phyloP scores from a whole-genome alignment of 2,888 invertebrate genomes.

The Hololepta plana region DNA sequence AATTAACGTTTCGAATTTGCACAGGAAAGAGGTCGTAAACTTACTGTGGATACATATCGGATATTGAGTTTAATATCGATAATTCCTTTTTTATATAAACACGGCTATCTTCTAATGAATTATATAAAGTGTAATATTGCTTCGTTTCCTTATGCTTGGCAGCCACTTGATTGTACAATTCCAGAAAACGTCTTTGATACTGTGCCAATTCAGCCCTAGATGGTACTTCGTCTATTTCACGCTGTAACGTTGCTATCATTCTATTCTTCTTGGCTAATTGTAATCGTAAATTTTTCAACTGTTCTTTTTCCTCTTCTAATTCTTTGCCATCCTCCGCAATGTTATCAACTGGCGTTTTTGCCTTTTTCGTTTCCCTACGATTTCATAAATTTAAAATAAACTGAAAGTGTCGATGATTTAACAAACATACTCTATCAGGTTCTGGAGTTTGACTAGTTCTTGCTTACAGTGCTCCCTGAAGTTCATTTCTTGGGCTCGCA shows the following conservation, averaged over 20 bases:
- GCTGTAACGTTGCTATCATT: slow-evolving; percentile 59
- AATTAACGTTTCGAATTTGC: no score
- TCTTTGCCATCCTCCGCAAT: slow-evolving; percentile 29
- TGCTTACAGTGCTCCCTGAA: slow-evolving; percentile 58
- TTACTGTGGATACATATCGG: slow-evolving; percentile 74
- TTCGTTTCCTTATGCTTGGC: slow-evolving; percentile 94
- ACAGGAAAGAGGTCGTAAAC: slow-evolving; percentile 22
- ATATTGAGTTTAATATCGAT: slow-evolving; percentile 69
- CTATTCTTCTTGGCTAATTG: slow-evolving; percentile 65
- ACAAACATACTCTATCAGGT: slow-evolving; percentile 24
- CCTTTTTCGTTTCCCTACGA: slow-evolving; percentile 28
- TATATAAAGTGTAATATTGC: slow-evolving; percentile 91
- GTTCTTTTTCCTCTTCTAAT: slow-evolving; percentile 41
- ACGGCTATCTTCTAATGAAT: slow-evolving; percentile 88
- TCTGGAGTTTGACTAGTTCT: slow-evolving; percentile 37
- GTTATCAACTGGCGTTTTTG: slow-evolving; percentile 25
- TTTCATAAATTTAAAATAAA: no score
- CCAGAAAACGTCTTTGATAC: slow-evolving; percentile 89
- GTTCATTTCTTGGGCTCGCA: slow-evolving; percentile 52
- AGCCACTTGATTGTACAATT: slow-evolving; percentile 91
- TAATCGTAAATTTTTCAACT: slow-evolving; percentile 40
- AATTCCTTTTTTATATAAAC: slow-evolving; percentile 85
- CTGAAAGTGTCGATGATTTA: slow-evolving; percentile 4
- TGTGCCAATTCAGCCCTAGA: slow-evolving; percentile 84
- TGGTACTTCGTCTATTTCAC: slow-evolving; percentile 84